Evolutionary conservation across 1,140 invertebrate genomes (phyloP), one percentile per base, ranked within the genome.

Genomic region (Magallana ariakensis): DNA sequence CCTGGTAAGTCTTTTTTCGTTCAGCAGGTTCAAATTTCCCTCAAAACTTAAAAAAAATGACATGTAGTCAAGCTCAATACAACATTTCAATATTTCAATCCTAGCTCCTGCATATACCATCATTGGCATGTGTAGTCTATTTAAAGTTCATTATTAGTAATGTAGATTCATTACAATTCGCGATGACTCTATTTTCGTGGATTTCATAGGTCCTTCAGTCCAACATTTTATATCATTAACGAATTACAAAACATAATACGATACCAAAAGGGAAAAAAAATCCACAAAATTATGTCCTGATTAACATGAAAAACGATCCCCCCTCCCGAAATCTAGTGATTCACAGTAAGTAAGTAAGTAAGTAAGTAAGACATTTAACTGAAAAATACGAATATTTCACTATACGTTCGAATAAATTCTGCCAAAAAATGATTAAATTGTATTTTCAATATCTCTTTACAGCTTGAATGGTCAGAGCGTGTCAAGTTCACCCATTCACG

Each of bases 401-500:
- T n/a, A n/a, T n/a, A n/a, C n/a, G n/a, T n/a, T n/a, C n/a, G n/a
- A n/a, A n/a, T n/a, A n/a, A n/a, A n/a, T n/a, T n/a, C n/a, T n/a
- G n/a, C n/a, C n/a, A n/a, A n/a, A n/a, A n/a, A n/a, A n/a, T n/a
- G n/a, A n/a, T n/a, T n/a, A n/a, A n/a, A 13, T 15, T n/a, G 58
- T 6, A 60, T 15, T 16, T 62, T 62, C 19, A n/a, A n/a, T 60
- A 16, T 60, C 0, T 60, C 6, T 75, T 75, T 75, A 26, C 66
- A 75, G 66, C 22, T 75, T 19, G 66, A 75, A 33, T 75, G 66
- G 66, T 75, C 66, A 13, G 66, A 75, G 22, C 66, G 66, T 75
- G 66, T 75, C 22, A 75, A 75, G 33, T 75, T 75, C 22, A 75
- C 22, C 13, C 66, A 75, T 22, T 3, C 22, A 26, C 66, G 66